A percentile compares a stretch with the other conserved stretches of the same genome.
phyloP scores from a whole-genome alignment of 1,140 invertebrate species.

The Drosophila quadrilineata region DNA sequence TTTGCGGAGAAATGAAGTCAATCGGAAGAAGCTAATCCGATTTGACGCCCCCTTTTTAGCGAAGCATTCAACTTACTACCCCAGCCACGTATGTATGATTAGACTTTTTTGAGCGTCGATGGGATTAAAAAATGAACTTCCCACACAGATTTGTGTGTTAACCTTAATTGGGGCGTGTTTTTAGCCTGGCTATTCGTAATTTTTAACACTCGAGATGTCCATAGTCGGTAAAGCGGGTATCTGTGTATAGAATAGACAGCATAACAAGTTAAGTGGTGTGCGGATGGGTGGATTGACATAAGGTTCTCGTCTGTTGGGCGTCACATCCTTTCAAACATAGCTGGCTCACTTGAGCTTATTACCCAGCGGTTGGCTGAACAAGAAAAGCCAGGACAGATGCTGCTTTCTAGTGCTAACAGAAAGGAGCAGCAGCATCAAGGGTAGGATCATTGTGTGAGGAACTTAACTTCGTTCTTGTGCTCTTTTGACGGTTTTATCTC shows the following conservation, averaged over 20 bases:
- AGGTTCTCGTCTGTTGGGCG: slow-evolving; percentile 41
- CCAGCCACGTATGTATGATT: slow-evolving; percentile 46
- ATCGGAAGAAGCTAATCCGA: slow-evolving; percentile 72
- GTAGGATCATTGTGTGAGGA: slow-evolving; percentile 17
- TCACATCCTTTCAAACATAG: slow-evolving; percentile 60
- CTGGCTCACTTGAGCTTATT: slow-evolving; percentile 75
- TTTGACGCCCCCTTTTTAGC: slow-evolving; percentile 46
- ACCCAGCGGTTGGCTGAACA: slow-evolving; percentile 69
- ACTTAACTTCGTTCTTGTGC: slow-evolving; percentile 30
- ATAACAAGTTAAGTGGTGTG: slow-evolving; percentile 36
- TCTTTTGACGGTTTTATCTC: slow-evolving; percentile 74
- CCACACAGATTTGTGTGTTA: slow-evolving; percentile 69
- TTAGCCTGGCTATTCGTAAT: slow-evolving; percentile 61
- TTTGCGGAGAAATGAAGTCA: slow-evolving; percentile 46
- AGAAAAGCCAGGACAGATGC: slow-evolving; percentile 63
- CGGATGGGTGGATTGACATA: slow-evolving; percentile 15
- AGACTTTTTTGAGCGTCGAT: slow-evolving; percentile 31
- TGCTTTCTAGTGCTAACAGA: slow-evolving; percentile 17
- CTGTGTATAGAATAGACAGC: slow-evolving; percentile 42
- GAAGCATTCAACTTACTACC: neutral
- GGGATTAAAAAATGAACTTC: slow-evolving; percentile 56
- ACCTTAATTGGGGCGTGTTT: slow-evolving; percentile 71
- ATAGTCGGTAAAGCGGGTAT: slow-evolving; percentile 60
- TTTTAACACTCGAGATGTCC: slow-evolving; percentile 65
- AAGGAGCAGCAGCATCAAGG: slow-evolving; percentile 9